Evolutionary conservation across 30 jellyfish, hydroid and myxozoan species (phyloP).

Genomic region (Turritopsis dohrnii): DNA sequence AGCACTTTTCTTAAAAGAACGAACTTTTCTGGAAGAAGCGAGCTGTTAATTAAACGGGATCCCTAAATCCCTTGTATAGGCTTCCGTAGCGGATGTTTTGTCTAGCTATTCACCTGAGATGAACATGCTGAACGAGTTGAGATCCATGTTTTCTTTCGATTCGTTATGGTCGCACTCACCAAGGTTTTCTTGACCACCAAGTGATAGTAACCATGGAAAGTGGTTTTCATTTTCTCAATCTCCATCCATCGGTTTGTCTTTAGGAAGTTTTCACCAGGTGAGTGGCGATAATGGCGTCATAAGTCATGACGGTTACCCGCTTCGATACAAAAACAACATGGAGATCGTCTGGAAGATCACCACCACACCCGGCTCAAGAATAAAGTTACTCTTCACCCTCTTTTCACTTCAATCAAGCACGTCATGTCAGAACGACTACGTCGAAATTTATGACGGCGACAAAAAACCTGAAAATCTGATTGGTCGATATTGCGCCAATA

Average conservation of each 20-base stretch:
- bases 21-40: too few relatives aligned
- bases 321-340: constrained; percentile 28
- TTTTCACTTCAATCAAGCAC: constrained; percentile 30
- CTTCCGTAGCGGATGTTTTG: too few relatives aligned
- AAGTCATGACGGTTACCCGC: constrained; percentile 64
- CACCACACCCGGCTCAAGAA: constrained; percentile 26
- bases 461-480: constrained; percentile 24
- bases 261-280: constrained; percentile 54
- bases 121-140: too few relatives aligned
- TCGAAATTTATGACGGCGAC: constrained; percentile 44
- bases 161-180: too few relatives aligned
- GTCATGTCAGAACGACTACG: constrained; percentile 37
- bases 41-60: too few relatives aligned
- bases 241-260: constrained; percentile 2
- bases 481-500: constrained; percentile 45
- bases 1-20: too few relatives aligned
- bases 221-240: too few relatives aligned
- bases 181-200: neutral
- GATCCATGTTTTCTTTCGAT: too few relatives aligned
- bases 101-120: too few relatives aligned
- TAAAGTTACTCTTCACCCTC: constrained; percentile 40
- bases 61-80: too few relatives aligned
- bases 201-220: too few relatives aligned
- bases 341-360: constrained; percentile 50
- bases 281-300: constrained; percentile 37